phyloP scores from a whole-genome alignment of 2,888 invertebrate genomes.

The Drosophila acutilabella region DNA sequence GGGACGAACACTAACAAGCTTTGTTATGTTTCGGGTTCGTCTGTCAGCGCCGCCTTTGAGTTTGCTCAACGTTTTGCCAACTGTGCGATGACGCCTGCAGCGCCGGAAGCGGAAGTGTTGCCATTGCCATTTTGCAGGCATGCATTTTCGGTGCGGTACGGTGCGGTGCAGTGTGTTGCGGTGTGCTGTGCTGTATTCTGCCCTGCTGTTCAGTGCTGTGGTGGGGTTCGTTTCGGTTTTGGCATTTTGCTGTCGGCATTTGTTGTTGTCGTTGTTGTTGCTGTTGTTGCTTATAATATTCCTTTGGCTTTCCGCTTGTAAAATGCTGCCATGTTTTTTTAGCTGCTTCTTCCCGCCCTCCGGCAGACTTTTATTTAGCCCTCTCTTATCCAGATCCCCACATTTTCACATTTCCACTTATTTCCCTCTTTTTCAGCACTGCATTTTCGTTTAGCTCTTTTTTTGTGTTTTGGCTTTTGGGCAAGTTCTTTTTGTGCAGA shows the following conservation, averaged over 20 bases:
- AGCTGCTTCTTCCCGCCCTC: slow-evolving; percentile 27
- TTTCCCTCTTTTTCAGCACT: slow-evolving; percentile 10
- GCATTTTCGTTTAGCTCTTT: slow-evolving; percentile 19
- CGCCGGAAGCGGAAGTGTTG: slow-evolving; percentile 80
- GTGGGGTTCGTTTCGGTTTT: slow-evolving; percentile 42
- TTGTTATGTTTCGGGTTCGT: slow-evolving; percentile 65
- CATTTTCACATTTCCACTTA: background rate
- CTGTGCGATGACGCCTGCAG: slow-evolving; percentile 72
- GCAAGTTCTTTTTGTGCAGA: slow-evolving; percentile 40
- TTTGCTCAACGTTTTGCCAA: slow-evolving; percentile 75
- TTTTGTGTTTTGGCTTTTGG: slow-evolving; percentile 36
- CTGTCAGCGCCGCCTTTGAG: slow-evolving; percentile 62
- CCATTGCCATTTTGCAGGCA: slow-evolving; percentile 77
- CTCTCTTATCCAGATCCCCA: background rate
- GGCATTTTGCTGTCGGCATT: slow-evolving; percentile 46
- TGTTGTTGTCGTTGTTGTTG: slow-evolving; percentile 36
- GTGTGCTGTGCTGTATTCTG: slow-evolving; percentile 12
- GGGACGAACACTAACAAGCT: slow-evolving; percentile 73
- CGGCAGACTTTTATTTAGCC: background rate
- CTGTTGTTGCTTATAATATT: slow-evolving; percentile 67
- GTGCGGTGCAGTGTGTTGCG: slow-evolving; percentile 10
- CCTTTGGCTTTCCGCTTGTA: slow-evolving; percentile 75
- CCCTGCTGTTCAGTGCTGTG: slow-evolving; percentile 4
- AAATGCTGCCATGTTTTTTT: slow-evolving; percentile 63
- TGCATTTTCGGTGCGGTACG: slow-evolving; percentile 60